Evolutionary conservation across 2,797 vertebrate species (phyloP), one percentile per base, ranked within the genome.

Genomic region (Agapornis canus): DNA sequence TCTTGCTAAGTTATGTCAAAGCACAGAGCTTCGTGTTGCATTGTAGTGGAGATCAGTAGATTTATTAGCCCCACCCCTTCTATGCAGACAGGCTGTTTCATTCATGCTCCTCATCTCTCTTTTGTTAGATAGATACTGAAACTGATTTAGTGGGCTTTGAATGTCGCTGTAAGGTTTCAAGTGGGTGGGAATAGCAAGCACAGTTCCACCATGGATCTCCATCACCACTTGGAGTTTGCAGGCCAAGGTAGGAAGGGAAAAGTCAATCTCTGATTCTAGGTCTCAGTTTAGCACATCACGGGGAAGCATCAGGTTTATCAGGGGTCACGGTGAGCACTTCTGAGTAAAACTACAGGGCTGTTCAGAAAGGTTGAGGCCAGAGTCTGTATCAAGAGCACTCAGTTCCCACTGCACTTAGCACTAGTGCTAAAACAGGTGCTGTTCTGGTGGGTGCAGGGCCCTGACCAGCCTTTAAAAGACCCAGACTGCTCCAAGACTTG

Each of bases 331-430:
- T 3, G 52, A 42, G 66, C 6, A 2, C 19, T 48, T 59, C 37
- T 12, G 17, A 10, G 6, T 63, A 17, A 39, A 86, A 32, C 48
- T 39, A 13, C 23, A 18, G 61, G 15, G n/a, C 40, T 81, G 52
- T 69, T 37, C 47, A 26, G 39, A 76, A 52, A 37, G 29, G 32
- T 32, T 2, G 32, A 52, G 12, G 15, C 13, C 23, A 9, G 51
- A 69, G 52, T 17, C 60, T 20, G 0, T 4, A 3, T 3, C 8
- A 10, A 51, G 66, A 70, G 71, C 57, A 27, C 49, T n/a, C 20
- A 0, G 0, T 6, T 49, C 51, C 77, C 21, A 0, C 1, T 14
- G 32, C 72, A 39, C 40, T 60, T 1, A 14, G 61, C 12, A 5
- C 35, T 2, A 17, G 40, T n/a, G 64, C 71, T 47, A 25, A 23